phyloP scores from a whole-genome alignment of 2,797 vertebrate genomes.

The Premnoplex brunnescens region DNA sequence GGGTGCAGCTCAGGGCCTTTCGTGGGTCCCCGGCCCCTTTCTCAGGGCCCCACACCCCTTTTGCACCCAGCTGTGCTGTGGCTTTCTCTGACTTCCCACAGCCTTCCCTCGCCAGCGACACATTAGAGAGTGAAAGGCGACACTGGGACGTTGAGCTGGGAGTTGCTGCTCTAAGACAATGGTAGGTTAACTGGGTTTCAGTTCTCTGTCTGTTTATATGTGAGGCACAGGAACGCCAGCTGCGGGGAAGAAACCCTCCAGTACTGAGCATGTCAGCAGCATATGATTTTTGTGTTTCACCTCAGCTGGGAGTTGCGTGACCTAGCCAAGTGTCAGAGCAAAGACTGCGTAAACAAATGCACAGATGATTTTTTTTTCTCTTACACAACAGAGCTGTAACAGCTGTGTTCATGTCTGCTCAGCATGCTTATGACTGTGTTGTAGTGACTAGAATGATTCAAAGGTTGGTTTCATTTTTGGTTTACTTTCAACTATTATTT shows the following conservation, averaged over 20 bases:
- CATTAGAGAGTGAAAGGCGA: too few relatives aligned
- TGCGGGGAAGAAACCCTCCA: not conserved
- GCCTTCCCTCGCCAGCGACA: rapidly evolving
- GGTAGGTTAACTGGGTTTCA: not conserved
- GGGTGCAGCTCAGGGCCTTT: rapidly evolving
- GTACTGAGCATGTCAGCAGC: rapidly evolving
- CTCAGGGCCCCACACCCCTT: not conserved
- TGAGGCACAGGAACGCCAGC: rapidly evolving
- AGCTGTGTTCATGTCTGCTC: not conserved
- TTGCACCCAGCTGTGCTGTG: not conserved
- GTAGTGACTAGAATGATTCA: not conserved
- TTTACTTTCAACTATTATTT: not conserved
- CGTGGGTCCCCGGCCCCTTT: rapidly evolving
- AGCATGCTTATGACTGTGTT: not conserved
- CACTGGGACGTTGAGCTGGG: not conserved
- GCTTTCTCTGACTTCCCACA: rapidly evolving
- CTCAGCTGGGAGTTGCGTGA: not conserved
- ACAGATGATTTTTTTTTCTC: not conserved
- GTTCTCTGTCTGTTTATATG: rapidly evolving
- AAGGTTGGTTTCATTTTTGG: rapidly evolving
- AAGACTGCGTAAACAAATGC: conserved; percentile 12
- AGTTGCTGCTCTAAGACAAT: rapidly evolving
- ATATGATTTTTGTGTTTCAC: not conserved
- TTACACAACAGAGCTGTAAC: not conserved
- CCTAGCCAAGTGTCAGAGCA: not conserved